phyloP scores from a whole-genome alignment of 2,888 invertebrate genomes.

The Pinctada fucata region DNA sequence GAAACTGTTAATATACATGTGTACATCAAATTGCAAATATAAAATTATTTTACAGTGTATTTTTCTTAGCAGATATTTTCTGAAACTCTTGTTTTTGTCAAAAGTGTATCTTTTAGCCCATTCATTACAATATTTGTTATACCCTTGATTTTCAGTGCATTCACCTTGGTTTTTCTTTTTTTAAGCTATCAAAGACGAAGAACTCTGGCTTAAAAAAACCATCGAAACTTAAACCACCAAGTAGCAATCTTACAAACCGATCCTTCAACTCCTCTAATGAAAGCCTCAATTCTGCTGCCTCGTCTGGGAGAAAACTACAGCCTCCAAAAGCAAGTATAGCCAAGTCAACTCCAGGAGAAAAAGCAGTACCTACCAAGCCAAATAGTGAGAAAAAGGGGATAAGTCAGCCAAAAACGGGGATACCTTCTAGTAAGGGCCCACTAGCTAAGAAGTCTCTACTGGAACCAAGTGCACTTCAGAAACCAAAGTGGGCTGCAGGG shows the following conservation, averaged over 20 bases:
- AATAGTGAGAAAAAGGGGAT: neutral
- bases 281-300: neutral
- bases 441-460: constrained; percentile 50
- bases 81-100: no score
- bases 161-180: no score
- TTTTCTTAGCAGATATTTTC: no score
- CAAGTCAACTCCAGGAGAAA: neutral
- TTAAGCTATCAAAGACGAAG: no score
- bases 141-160: no score
- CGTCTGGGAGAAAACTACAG: neutral
- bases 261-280: neutral
- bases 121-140: no score
- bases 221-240: constrained; percentile 13
- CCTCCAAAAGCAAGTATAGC: constrained; percentile 6
- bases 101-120: no score
- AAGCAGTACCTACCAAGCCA: constrained; percentile 7
- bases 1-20: no score
- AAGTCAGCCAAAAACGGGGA: constrained; percentile 2
- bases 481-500: constrained; percentile 12
- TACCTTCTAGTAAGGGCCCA: constrained; percentile 33
- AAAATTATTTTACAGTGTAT: no score
- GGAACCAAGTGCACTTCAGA: constrained; percentile 51
- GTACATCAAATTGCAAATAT: no score
- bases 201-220: constrained; percentile 12
- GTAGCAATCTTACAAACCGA: constrained; percentile 1